phyloP scores from a whole-genome alignment of 2,113 vertebrate genomes.

The Ellobius talpinus region DNA sequence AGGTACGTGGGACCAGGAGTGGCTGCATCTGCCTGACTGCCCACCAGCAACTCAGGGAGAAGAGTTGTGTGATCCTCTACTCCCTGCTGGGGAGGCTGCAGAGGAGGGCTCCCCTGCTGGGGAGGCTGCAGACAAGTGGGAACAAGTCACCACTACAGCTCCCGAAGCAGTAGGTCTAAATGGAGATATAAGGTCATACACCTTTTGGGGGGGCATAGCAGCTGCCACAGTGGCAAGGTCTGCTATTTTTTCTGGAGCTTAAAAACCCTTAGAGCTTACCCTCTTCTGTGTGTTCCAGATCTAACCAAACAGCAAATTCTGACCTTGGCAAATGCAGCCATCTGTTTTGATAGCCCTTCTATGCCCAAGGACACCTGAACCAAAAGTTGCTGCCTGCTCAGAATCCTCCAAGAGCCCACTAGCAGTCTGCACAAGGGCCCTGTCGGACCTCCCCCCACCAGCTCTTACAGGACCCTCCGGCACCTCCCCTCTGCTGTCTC shows the following conservation, averaged over 20 bases:
- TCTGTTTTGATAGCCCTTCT: not conserved
- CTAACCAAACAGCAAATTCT: too few relatives aligned
- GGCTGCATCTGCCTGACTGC: not conserved
- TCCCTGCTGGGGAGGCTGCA: not conserved
- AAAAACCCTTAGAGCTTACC: not conserved
- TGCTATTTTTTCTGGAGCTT: not conserved
- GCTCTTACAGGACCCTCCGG: not conserved
- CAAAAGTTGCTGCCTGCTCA: not conserved
- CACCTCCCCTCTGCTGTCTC: not conserved
- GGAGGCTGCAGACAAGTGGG: not conserved
- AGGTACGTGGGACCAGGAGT: accelerated
- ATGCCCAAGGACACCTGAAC: not conserved
- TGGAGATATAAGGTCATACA: not conserved
- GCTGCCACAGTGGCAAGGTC: not conserved
- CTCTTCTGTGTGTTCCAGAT: not conserved
- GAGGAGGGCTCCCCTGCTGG: not conserved
- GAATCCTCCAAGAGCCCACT: not conserved
- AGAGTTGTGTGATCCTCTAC: not conserved
- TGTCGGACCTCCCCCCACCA: accelerated
- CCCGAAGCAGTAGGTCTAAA: not conserved
- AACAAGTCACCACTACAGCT: not conserved
- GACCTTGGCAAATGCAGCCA: too few relatives aligned
- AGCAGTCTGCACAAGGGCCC: not conserved
- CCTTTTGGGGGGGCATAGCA: not conserved
- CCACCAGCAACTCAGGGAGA: not conserved